phyloP scores from a whole-genome alignment of 2,113 vertebrate genomes.

The Lamprotornis superbus region DNA sequence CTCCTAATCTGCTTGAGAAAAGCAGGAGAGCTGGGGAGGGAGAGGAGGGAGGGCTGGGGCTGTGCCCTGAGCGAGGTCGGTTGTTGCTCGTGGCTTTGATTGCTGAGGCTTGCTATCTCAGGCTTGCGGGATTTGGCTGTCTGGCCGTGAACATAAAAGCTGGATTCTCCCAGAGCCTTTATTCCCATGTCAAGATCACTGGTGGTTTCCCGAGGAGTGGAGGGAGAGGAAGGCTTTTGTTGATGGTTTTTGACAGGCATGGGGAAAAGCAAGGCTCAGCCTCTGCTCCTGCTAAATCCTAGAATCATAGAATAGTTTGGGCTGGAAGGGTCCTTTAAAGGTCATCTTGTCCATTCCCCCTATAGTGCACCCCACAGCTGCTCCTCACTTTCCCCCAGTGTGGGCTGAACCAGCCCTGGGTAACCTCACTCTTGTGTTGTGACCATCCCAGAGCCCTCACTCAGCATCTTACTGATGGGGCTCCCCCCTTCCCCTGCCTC shows the following conservation, averaged over 20 bases:
- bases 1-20: conserved; percentile 63
- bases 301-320: not conserved
- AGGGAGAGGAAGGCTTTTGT: conserved; percentile 21
- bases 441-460: not conserved
- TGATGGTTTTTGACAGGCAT: conserved; percentile 26
- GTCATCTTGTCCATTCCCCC: not conserved
- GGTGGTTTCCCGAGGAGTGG: not conserved
- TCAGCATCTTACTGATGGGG: not conserved
- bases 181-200: not conserved
- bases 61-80: not conserved
- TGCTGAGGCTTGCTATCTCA: conserved; percentile 28
- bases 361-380: not conserved
- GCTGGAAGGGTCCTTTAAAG: not conserved
- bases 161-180: conserved; percentile 17
- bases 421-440: not conserved
- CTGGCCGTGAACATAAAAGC: not conserved
- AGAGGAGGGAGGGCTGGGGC: conserved; percentile 38
- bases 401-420: not conserved
- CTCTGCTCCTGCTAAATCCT: not conserved
- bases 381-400: not conserved
- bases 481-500: not conserved
- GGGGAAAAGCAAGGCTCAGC: not conserved
- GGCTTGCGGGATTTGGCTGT: not conserved
- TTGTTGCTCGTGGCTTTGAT: conserved; percentile 18
- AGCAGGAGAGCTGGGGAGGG: not conserved